Percentiles rank a stretch among this genome's conserved stretches.
phyloP scores from a whole-genome alignment of 2,113 vertebrate genomes.

The Protobothrops flavoviridis region DNA sequence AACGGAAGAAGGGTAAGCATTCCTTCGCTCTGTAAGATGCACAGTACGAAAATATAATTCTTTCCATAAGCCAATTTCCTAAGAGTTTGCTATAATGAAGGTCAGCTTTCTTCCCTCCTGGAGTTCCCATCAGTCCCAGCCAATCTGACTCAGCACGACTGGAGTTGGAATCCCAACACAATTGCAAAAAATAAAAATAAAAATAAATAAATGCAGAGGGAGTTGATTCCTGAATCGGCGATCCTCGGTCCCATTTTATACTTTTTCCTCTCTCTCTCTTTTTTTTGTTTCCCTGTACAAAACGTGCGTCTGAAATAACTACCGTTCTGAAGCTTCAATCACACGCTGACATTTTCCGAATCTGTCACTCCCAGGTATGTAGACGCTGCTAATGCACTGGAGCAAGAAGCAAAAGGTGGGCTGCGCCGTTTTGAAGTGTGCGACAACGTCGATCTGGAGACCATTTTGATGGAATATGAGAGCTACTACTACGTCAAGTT shows the following conservation, averaged over 20 bases:
- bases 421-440: constrained; percentile 88
- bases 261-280: not conserved
- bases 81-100: not conserved
- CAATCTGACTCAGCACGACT: not conserved
- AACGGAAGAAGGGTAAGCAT: constrained; percentile 86
- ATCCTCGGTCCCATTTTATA: not conserved
- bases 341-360: not conserved
- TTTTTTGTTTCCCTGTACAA: no score
- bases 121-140: not conserved
- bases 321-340: not conserved
- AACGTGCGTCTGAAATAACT: accelerated
- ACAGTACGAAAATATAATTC: not conserved
- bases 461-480: constrained; percentile 94
- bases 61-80: not conserved
- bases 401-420: constrained; percentile 83
- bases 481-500: constrained; percentile 96
- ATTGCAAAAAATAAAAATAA: no score
- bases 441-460: constrained; percentile 94
- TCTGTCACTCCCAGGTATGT: constrained; percentile 76
- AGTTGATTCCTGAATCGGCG: not conserved
- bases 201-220: not conserved
- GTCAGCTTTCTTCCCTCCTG: not conserved
- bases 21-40: not conserved
- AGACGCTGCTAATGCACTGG: constrained; percentile 81
- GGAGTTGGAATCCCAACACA: not conserved